Percentiles rank a stretch among this genome's conserved stretches.
Evolutionary conservation across 2,888 invertebrate genomes (phyloP).

Genomic region (Mechanitis messenoides): DNA sequence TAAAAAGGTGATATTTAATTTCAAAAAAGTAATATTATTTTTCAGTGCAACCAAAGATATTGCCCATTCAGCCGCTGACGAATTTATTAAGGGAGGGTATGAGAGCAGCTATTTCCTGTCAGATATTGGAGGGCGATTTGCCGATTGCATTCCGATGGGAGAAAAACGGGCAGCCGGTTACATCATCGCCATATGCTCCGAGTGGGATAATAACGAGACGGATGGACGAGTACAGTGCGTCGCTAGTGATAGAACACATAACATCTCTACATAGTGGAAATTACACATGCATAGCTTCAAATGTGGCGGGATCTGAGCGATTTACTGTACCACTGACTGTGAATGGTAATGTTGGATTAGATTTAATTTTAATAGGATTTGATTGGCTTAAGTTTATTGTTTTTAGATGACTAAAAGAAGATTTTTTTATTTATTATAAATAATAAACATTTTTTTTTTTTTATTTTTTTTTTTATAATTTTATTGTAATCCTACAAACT

Average conservation of each 20-base stretch:
- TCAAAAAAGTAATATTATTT: slow-evolving; percentile 18
- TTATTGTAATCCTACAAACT: no score
- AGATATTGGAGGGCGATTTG: slow-evolving; percentile 93
- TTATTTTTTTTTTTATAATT: no score
- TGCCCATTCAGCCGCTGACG: slow-evolving; percentile 89
- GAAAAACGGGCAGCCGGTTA: slow-evolving; percentile 87
- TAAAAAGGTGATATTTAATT: slow-evolving; percentile 4
- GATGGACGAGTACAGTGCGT: slow-evolving; percentile 90
- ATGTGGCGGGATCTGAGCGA: slow-evolving; percentile 87
- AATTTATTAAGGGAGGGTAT: slow-evolving; percentile 88
- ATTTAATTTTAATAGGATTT: not conserved
- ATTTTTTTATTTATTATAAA: no score
- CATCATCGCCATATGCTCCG: slow-evolving; percentile 76
- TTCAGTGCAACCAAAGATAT: slow-evolving; percentile 88
- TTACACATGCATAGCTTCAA: slow-evolving; percentile 94
- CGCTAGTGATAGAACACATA: slow-evolving; percentile 90
- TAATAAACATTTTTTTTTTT: no score
- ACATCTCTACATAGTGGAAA: slow-evolving; percentile 91
- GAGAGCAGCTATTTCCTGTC: slow-evolving; percentile 92
- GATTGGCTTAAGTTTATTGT: not conserved
- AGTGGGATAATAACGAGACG: slow-evolving; percentile 72
- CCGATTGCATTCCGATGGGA: slow-evolving; percentile 95
- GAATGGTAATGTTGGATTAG: slow-evolving; percentile 77
- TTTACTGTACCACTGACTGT: slow-evolving; percentile 88
- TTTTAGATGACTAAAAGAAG: no score